A percentile compares a stretch with the other conserved stretches of the same genome.
Conservation (phyloP, 2,797 vertebrate genomes). For the Catostomus latipinnis region DNA sequence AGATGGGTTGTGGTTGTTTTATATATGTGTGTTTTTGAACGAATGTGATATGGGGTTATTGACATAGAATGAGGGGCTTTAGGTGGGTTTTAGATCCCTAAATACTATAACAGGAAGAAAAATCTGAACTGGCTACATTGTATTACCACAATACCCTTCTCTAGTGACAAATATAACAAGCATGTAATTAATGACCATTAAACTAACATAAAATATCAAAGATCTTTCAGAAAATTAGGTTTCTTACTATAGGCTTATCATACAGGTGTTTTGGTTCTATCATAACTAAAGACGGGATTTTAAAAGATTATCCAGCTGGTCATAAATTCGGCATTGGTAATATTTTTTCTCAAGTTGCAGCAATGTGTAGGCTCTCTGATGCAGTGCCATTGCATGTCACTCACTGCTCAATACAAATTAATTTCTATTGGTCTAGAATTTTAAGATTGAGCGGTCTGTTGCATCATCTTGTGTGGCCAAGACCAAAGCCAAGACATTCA, state of each 20-base stretch:
- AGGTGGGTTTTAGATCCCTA: conserved; percentile 23
- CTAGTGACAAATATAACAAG: conserved; percentile 50
- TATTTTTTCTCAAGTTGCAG: neutral
- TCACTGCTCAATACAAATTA: conserved; percentile 34
- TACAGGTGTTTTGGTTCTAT: conserved; percentile 2
- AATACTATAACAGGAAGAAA: neutral
- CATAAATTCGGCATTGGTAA: neutral
- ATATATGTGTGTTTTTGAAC: conserved; percentile 17
- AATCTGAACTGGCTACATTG: neutral
- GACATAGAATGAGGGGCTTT: neutral
- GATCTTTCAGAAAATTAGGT: neutral
- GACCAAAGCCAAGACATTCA: conserved; percentile 49
- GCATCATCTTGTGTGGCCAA: conserved; percentile 61
- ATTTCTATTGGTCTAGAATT: conserved; percentile 56
- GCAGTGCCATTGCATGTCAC: conserved; percentile 27
- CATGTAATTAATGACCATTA: conserved; percentile 32
- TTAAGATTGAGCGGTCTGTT: conserved; percentile 56
- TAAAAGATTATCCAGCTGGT: neutral
- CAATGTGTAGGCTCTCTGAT: conserved; percentile 35
- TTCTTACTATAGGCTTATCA: conserved; percentile 19
- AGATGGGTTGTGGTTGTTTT: conserved; percentile 17
- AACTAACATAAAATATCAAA: neutral
- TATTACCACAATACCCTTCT: conserved; percentile 35
- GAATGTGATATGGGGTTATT: conserved; percentile 3
- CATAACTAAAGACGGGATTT: neutral